Base-by-base conservation (phyloP, 2,888 invertebrate species). In the Tetragnatha montana region DNA sequence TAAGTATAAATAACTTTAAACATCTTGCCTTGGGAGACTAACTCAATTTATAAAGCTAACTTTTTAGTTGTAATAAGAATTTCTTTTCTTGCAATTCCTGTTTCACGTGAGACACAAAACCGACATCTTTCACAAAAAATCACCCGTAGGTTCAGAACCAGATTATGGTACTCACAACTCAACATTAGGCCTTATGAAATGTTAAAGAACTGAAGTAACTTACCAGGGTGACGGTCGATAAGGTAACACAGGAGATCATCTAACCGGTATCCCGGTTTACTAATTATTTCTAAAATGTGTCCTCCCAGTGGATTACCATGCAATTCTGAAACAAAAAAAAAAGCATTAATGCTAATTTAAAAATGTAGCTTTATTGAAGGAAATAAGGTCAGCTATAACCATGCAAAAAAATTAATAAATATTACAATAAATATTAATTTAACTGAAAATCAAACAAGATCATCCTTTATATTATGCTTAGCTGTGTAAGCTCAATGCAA, bases 171-270 rank as follows among this genome's bases (percentile, higher is more conserved):
- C 35, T 35, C 35, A 1, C 35, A 35, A 35, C 35, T 2, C 35
- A 35, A 35, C 35, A 35, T 35, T 35, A 35, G 4, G 35, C 4
- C 69, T 35, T 6, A 76, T 1, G 12, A 76, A 12, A 50, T 6
- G 14, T 68, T 49, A 71, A 21, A 49, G 71, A 70, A 49, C 50
- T 69, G 50, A 70, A 60, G n/a, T 12, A 8, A 84, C 85, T 75
- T 80, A 89, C 89, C 81, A 74, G 89, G 89, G 50, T 75, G 74
- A 89, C 85, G 89, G 76, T 89, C 89, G 76, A 89, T 81, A 35
- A 89, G 89, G 49, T 89, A 89, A 76, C n/a, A 76, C 78, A 89
- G 81, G n/a, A 89, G 81, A 68, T 89, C 89, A 81, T 89, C 89
- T 47, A 80, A 81, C 51, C 89, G 85, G 60, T n/a, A 85, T 76